phyloP scores from a whole-genome alignment of 2,888 invertebrate genomes.

The Ptycholaimellus sp. region DNA sequence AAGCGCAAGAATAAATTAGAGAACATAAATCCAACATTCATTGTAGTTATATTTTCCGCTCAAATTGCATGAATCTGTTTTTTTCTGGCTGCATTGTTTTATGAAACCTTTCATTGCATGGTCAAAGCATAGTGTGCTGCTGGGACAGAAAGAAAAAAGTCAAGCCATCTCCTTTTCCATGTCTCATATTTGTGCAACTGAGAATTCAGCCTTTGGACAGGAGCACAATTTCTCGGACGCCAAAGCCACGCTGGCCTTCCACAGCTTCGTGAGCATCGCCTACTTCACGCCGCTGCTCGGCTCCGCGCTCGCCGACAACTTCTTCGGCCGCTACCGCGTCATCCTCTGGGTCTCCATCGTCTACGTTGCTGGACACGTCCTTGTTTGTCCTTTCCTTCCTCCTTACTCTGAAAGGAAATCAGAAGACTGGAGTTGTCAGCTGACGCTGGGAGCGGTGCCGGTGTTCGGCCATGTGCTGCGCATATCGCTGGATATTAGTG shows the following conservation, averaged over 20 bases:
- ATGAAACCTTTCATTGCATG: not conserved
- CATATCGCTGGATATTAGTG: slow-evolving; percentile 32
- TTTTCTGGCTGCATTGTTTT: too few relatives aligned
- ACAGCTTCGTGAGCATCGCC: slow-evolving; percentile 63
- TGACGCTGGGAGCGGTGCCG: slow-evolving; percentile 31
- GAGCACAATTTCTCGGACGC: slow-evolving; percentile 31
- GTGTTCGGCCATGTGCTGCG: slow-evolving; percentile 14
- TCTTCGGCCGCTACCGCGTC: slow-evolving; percentile 39
- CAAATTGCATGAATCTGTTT: too few relatives aligned
- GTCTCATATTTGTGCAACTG: not conserved
- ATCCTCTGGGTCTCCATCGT: slow-evolving; percentile 35
- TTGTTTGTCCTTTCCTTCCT: too few relatives aligned
- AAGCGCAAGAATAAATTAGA: too few relatives aligned
- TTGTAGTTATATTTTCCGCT: too few relatives aligned
- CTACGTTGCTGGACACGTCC: slow-evolving; percentile 28
- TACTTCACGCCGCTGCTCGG: slow-evolving; percentile 72
- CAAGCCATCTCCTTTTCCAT: not conserved
- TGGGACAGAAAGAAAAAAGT: too few relatives aligned
- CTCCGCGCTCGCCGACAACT: slow-evolving; percentile 75
- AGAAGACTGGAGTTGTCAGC: too few relatives aligned
- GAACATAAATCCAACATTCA: too few relatives aligned
- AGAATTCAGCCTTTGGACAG: not conserved
- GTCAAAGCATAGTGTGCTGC: too few relatives aligned
- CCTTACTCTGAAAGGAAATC: too few relatives aligned
- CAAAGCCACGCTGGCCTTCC: slow-evolving; percentile 62